These are phyloP conservation scores for Drosophila atroscutellata DNA, from an alignment of 2,888 invertebrate genomes.

Conservation along the genomic window DNA sequence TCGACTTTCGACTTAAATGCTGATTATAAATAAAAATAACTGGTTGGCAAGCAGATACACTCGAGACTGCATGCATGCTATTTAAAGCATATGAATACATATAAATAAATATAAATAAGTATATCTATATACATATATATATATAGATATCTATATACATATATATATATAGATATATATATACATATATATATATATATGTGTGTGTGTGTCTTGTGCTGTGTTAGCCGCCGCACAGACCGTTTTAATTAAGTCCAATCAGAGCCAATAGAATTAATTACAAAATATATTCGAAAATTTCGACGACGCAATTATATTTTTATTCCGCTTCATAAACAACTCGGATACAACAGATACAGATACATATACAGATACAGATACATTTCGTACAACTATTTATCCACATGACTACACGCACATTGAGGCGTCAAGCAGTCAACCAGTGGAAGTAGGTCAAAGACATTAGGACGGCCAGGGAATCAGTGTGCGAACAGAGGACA, in stretches of 20 bases:
- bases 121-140: not conserved
- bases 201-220: not conserved
- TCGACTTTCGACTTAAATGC: not conserved
- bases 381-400: constrained; percentile 28
- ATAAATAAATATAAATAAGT: constrained; percentile 1
- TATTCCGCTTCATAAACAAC: constrained; percentile 60
- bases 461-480: constrained; percentile 28
- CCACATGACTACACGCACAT: constrained; percentile 36
- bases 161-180: not conserved
- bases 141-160: no score
- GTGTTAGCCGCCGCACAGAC: constrained; percentile 20
- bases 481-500: constrained; percentile 22
- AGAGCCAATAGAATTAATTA: constrained; percentile 76
- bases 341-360: not conserved
- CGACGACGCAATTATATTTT: constrained; percentile 66
- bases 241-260: constrained; percentile 74
- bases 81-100: constrained; percentile 53
- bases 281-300: constrained; percentile 50
- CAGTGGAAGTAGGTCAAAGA: constrained; percentile 64
- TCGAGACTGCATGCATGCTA: constrained; percentile 2
- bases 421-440: constrained; percentile 24
- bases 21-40: not conserved
- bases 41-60: constrained; percentile 15
- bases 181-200: no score
- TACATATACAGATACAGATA: constrained; percentile 5